A percentile compares a stretch with the other conserved stretches of the same genome.
phyloP scores from a whole-genome alignment of 2,797 vertebrate genomes.

The Argentina silus region DNA sequence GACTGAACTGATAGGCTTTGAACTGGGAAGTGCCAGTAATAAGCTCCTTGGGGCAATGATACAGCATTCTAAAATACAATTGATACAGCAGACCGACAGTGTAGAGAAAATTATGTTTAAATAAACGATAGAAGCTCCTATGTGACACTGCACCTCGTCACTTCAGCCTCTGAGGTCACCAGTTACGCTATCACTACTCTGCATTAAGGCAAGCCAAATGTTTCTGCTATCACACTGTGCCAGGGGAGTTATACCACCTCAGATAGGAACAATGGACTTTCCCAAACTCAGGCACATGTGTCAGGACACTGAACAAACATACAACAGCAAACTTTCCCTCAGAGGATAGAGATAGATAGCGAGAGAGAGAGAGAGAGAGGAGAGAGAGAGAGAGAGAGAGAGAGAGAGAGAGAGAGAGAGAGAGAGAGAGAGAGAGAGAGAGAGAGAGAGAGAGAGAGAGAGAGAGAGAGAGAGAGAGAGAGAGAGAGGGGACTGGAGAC shows the following conservation, averaged over 20 bases:
- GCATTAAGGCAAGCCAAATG: slow-evolving; percentile 58
- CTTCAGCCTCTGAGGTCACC: too few relatives aligned
- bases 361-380: not conserved
- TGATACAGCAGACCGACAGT: too few relatives aligned
- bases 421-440: not conserved
- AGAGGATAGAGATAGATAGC: slow-evolving; percentile 25
- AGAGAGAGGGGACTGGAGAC: not conserved
- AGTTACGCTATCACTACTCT: slow-evolving; percentile 44
- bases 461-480: not conserved
- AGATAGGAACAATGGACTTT: slow-evolving; percentile 67
- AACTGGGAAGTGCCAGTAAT: too few relatives aligned
- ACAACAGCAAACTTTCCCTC: slow-evolving; percentile 54
- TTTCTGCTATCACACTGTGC: slow-evolving; percentile 55
- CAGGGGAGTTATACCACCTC: slow-evolving; percentile 47
- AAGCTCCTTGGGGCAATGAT: too few relatives aligned
- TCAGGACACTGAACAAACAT: slow-evolving; percentile 74
- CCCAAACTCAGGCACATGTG: slow-evolving; percentile 61
- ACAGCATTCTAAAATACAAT: too few relatives aligned
- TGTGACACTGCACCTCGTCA: too few relatives aligned
- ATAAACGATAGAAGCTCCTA: too few relatives aligned
- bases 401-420: not conserved
- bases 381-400: too few relatives aligned
- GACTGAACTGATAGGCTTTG: too few relatives aligned
- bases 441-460: not conserved
- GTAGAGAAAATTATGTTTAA: too few relatives aligned